A percentile compares a stretch with the other conserved stretches of the same genome.
These are phyloP conservation scores for Rhipidura dahli DNA, from an alignment of 2,113 vertebrate species.

Conservation along the genomic window DNA sequence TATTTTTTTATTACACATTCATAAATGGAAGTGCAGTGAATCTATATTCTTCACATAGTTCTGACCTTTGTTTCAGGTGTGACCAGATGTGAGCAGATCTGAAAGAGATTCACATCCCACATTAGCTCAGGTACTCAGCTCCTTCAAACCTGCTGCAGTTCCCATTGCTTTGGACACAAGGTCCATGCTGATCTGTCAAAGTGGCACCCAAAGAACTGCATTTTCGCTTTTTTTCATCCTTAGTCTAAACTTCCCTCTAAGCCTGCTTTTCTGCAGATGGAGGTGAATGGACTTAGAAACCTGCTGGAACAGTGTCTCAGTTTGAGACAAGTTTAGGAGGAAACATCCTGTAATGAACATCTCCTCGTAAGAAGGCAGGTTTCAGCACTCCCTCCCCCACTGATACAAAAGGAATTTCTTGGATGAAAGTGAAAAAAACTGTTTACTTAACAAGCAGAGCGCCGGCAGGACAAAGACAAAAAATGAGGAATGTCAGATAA, in stretches of 20 bases:
- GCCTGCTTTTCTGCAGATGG: background rate
- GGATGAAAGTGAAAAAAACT: background rate
- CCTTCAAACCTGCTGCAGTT: background rate
- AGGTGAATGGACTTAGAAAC: background rate
- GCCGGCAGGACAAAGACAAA: background rate
- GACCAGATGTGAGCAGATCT: background rate
- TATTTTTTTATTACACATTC: conserved; percentile 34
- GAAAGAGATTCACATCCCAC: background rate
- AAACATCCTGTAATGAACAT: background rate
- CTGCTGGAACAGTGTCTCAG: background rate
- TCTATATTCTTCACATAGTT: background rate
- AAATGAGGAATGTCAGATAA: background rate
- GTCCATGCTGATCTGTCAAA: background rate
- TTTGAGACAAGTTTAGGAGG: background rate
- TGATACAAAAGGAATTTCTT: background rate
- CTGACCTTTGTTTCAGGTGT: background rate
- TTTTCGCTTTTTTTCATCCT: background rate
- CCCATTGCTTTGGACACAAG: background rate
- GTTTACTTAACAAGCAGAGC: background rate
- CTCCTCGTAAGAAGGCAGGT: background rate
- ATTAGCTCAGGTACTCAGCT: background rate
- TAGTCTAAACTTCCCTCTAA: background rate
- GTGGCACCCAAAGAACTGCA: background rate
- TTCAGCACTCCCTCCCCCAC: background rate
- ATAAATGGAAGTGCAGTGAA: conserved; percentile 53